Percentiles rank a stretch among this genome's conserved stretches.
Conservation (phyloP, 2,797 vertebrate genomes). For the Eupleurogrammus muticus region DNA sequence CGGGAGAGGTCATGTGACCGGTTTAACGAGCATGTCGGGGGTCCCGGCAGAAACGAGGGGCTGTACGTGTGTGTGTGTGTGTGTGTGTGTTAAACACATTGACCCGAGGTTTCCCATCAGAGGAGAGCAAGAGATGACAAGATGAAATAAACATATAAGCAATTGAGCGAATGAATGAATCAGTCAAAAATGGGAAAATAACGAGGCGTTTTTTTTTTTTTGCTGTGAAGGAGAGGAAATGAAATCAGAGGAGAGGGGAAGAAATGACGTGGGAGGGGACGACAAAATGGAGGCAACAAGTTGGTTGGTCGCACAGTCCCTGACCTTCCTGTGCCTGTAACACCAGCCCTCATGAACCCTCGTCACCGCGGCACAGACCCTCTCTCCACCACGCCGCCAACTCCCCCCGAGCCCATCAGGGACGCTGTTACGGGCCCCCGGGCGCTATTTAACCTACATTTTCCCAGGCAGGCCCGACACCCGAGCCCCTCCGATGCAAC, state of each 20-base stretch:
- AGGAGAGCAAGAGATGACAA: slow-evolving; percentile 22
- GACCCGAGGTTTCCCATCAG: slow-evolving; percentile 47
- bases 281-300: slow-evolving; percentile 24
- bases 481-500: slow-evolving; percentile 36
- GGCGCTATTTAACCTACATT: slow-evolving; percentile 56
- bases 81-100: slow-evolving; percentile 61
- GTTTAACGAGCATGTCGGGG: slow-evolving; percentile 73
- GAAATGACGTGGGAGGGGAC: not conserved
- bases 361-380: slow-evolving; percentile 54
- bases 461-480: slow-evolving; percentile 70
- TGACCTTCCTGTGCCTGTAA: slow-evolving; percentile 67
- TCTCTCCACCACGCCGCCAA: slow-evolving; percentile 53
- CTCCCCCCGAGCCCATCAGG: slow-evolving; percentile 70
- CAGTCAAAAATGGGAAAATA: slow-evolving; percentile 27
- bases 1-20: slow-evolving; percentile 38
- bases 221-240: not conserved
- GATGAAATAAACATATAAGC: slow-evolving; percentile 19
- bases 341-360: slow-evolving; percentile 65
- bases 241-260: not conserved
- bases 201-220: slow-evolving; percentile 13
- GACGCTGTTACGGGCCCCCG: slow-evolving; percentile 65
- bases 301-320: slow-evolving; percentile 28
- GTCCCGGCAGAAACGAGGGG: slow-evolving; percentile 55
- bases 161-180: slow-evolving; percentile 32
- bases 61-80: slow-evolving; percentile 34